Percentiles rank a stretch among this genome's conserved stretches.
Evolutionary conservation across 2,888 invertebrate genomes (phyloP).

Genomic region (Lycaena phlaeas): DNA sequence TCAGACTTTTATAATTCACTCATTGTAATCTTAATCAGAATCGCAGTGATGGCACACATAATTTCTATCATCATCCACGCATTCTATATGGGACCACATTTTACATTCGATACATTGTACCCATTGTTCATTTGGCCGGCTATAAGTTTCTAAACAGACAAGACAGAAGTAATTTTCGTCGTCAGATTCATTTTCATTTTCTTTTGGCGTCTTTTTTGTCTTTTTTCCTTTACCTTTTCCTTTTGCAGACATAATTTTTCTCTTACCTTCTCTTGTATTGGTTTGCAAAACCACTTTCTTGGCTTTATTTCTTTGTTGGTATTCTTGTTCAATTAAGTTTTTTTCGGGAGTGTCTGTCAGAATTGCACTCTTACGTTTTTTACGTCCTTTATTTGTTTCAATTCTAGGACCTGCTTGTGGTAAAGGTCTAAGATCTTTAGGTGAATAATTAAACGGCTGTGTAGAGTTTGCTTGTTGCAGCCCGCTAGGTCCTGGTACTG

Average conservation of each 20-base stretch:
- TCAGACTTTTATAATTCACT: slow-evolving; percentile 4
- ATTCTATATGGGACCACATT: neutral
- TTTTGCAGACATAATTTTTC: slow-evolving; percentile 12
- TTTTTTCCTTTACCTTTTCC: slow-evolving; percentile 12
- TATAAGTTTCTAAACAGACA: slow-evolving; percentile 14
- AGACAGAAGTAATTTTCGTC: slow-evolving; percentile 15
- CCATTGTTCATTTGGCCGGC: neutral
- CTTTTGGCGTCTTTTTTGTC: slow-evolving; percentile 8
- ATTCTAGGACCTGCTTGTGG: slow-evolving; percentile 17
- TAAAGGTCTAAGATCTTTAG: slow-evolving; percentile 18
- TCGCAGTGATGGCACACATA: neutral
- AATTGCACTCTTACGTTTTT: slow-evolving; percentile 17
- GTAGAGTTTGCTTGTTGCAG: neutral
- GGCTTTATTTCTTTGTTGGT: slow-evolving; percentile 18
- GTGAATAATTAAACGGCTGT: neutral
- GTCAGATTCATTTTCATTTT: slow-evolving; percentile 15
- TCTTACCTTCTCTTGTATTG: slow-evolving; percentile 15
- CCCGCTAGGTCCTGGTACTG: neutral
- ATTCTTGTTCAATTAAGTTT: slow-evolving; percentile 19
- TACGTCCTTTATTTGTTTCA: slow-evolving; percentile 15
- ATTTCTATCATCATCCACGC: neutral
- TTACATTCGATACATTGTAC: neutral
- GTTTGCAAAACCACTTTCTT: slow-evolving; percentile 15
- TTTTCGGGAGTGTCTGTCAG: slow-evolving; percentile 18
- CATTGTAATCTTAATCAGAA: neutral